A percentile compares a stretch with the other conserved stretches of the same genome.
phyloP scores from a whole-genome alignment of 2,888 invertebrate species.

The Metallyticus violacea region DNA sequence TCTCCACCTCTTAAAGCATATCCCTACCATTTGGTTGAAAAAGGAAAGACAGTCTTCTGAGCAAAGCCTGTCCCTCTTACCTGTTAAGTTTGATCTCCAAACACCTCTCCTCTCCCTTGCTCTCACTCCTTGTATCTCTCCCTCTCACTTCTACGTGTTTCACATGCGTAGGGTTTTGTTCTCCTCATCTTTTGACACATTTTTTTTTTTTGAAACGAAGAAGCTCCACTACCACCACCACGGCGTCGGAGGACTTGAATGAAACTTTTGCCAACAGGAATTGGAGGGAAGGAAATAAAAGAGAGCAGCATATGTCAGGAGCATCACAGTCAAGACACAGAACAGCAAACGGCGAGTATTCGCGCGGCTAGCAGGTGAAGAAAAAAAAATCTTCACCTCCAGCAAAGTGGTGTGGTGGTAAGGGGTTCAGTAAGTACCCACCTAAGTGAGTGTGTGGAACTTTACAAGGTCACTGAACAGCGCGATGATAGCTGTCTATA shows the following conservation, averaged over 20 bases:
- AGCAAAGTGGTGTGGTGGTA: background rate
- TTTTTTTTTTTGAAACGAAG: background rate
- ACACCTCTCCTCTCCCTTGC: background rate
- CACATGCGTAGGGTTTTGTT: background rate
- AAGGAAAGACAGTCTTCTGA: background rate
- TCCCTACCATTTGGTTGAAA: background rate
- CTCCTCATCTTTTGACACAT: conserved; percentile 14
- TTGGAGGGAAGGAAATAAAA: conserved; percentile 4
- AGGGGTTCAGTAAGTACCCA: background rate
- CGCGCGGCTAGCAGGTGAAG: background rate
- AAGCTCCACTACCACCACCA: background rate
- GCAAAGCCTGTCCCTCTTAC: background rate
- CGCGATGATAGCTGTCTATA: conserved; percentile 2
- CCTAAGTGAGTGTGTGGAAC: background rate
- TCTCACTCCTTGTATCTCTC: background rate
- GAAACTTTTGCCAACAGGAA: conserved; percentile 19
- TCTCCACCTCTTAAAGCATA: background rate
- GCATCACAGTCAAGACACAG: background rate
- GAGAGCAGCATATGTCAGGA: background rate
- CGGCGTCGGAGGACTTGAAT: background rate
- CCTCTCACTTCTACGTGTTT: background rate
- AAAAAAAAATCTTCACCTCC: background rate
- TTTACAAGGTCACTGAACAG: background rate
- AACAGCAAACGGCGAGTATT: background rate
- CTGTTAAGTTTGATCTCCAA: background rate